Percentiles rank a stretch among this genome's conserved stretches.
These are phyloP conservation scores for Drosophila sulfurigaster DNA, from an alignment of 1,140 invertebrate species.

Conservation along the genomic window DNA sequence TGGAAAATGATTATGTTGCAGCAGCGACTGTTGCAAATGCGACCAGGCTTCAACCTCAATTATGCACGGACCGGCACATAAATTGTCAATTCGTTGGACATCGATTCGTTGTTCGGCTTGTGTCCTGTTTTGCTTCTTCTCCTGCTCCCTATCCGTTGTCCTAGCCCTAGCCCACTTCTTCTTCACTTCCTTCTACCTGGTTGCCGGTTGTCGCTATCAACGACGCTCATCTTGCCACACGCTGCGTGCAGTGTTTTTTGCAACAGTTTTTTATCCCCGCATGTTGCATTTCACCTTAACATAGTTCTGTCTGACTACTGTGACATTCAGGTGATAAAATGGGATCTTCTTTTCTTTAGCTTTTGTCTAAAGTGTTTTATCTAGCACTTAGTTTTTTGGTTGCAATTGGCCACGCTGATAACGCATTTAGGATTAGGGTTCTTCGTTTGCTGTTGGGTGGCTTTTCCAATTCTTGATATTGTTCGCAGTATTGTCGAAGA, in stretches of 20 bases:
- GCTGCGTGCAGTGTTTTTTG: slow-evolving; percentile 51
- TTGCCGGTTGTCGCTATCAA: slow-evolving; percentile 11
- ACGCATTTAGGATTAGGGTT: slow-evolving; percentile 21
- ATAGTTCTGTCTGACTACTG: slow-evolving; percentile 34
- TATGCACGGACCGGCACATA: slow-evolving; percentile 73
- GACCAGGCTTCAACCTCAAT: slow-evolving; percentile 62
- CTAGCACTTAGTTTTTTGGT: slow-evolving; percentile 70
- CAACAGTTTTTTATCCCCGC: slow-evolving; percentile 40
- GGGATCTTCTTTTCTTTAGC: slow-evolving; percentile 21
- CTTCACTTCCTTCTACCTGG: slow-evolving; percentile 28
- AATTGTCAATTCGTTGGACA: slow-evolving; percentile 74
- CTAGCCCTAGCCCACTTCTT: background rate
- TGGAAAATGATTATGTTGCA: slow-evolving; percentile 62
- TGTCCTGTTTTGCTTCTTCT: background rate
- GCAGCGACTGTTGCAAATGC: slow-evolving; percentile 42
- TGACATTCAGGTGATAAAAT: slow-evolving; percentile 32
- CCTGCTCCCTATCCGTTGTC: background rate
- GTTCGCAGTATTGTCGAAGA: slow-evolving; percentile 23
- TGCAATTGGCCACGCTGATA: slow-evolving; percentile 76
- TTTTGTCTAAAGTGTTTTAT: slow-evolving; percentile 71
- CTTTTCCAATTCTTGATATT: slow-evolving; percentile 22
- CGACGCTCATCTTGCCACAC: slow-evolving; percentile 33
- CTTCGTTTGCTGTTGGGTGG: slow-evolving; percentile 31
- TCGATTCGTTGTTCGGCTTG: slow-evolving; percentile 2
- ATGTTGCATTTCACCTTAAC: background rate